A percentile compares a stretch with the other conserved stretches of the same genome.
These are phyloP conservation scores for Drosophila stalkeri DNA, from an alignment of 2,888 invertebrate species.

Conservation along the genomic window DNA sequence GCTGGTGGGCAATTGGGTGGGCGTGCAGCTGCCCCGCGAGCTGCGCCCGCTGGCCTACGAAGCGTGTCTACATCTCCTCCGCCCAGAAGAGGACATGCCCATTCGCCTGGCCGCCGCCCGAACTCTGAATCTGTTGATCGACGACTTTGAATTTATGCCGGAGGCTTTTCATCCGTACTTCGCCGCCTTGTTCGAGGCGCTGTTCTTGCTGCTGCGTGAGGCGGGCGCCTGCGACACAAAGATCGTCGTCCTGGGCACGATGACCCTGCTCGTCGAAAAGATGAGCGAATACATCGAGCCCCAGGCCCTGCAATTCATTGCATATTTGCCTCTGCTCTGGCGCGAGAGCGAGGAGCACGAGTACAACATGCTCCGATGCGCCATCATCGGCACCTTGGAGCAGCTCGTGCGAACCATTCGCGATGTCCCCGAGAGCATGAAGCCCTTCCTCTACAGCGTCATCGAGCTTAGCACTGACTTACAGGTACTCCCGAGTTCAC, in stretches of 20 bases:
- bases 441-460: conserved; percentile 89
- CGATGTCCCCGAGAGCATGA: conserved; percentile 87
- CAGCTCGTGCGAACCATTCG: conserved; percentile 92
- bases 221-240: conserved; percentile 97
- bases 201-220: conserved; percentile 94
- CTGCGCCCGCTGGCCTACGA: conserved; percentile 93
- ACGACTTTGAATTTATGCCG: conserved; percentile 96
- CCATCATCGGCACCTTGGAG: conserved; percentile 92
- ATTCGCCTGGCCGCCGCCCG: conserved; percentile 94
- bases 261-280: conserved; percentile 95
- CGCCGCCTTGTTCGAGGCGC: conserved; percentile 90
- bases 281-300: conserved; percentile 90
- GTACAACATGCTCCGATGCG: conserved; percentile 93
- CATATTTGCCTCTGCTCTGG: conserved; percentile 95
- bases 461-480: conserved; percentile 92
- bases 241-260: conserved; percentile 96
- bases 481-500: conserved; percentile 83
- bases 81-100: conserved; percentile 93
- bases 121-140: conserved; percentile 93
- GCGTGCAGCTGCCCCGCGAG: conserved; percentile 92
- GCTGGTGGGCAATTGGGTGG: conserved; percentile 90
- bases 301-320: conserved; percentile 89
- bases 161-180: conserved; percentile 94
- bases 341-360: conserved; percentile 93
- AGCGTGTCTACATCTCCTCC: conserved; percentile 90